phyloP scores from a whole-genome alignment of 2,797 vertebrate species.

The Typhlichthys eigenmanni region DNA sequence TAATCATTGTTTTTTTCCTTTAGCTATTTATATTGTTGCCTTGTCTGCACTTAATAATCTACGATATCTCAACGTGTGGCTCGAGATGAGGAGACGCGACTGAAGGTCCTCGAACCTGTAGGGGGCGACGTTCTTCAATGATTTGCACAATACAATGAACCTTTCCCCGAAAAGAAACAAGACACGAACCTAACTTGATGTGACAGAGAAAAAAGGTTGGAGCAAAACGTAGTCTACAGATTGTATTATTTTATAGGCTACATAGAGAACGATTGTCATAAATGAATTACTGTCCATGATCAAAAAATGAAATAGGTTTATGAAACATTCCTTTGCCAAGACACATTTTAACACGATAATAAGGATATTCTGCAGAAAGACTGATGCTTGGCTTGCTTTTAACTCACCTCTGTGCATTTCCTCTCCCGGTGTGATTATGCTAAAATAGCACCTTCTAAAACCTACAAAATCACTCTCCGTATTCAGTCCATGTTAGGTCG shows the following conservation, averaged over 20 bases:
- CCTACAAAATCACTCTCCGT: conserved; percentile 35
- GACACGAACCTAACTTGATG: conserved; percentile 13
- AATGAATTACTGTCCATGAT: too few relatives aligned
- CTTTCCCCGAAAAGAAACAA: conserved; percentile 3
- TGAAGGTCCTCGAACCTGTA: conserved; percentile 31
- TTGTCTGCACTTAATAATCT: too few relatives aligned
- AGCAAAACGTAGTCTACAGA: not conserved
- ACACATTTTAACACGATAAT: too few relatives aligned
- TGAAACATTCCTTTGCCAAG: too few relatives aligned
- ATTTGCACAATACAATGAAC: conserved; percentile 4
- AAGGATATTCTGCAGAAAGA: too few relatives aligned
- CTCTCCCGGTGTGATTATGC: conserved; percentile 58
- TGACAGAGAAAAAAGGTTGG: not conserved
- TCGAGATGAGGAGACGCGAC: too few relatives aligned
- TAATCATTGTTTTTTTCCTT: too few relatives aligned
- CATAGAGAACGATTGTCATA: not conserved
- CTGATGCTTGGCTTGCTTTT: not conserved
- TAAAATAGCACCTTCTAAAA: conserved; percentile 36
- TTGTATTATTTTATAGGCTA: too few relatives aligned
- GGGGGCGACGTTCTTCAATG: conserved; percentile 42
- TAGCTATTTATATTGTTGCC: too few relatives aligned
- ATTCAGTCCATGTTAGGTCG: conserved; percentile 61
- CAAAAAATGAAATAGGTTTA: too few relatives aligned
- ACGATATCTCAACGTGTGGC: too few relatives aligned
- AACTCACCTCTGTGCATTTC: conserved; percentile 81